Percentiles rank a stretch among this genome's conserved stretches.
Conservation (phyloP, 1,140 invertebrate species). For the Lepeophtheirus salmonis region DNA sequence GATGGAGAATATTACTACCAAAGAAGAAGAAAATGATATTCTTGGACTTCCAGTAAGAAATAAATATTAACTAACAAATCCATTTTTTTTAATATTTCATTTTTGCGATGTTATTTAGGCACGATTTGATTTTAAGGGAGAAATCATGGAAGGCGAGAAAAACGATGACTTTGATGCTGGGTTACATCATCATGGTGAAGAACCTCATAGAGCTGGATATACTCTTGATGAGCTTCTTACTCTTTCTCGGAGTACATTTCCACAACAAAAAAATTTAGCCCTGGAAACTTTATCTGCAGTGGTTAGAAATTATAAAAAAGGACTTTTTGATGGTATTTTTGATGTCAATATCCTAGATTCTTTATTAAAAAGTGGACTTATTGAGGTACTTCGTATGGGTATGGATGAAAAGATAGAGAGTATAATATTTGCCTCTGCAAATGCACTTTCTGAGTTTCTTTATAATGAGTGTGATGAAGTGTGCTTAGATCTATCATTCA, state of each 20-base stretch:
- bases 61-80: too few relatives aligned
- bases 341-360: conserved; percentile 33
- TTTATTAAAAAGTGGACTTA: conserved; percentile 40
- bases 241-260: conserved; percentile 41
- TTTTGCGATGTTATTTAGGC: conserved; percentile 50
- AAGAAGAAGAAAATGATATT: conserved; percentile 23
- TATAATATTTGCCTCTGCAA: conserved; percentile 47
- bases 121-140: conserved; percentile 39
- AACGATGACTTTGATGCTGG: conserved; percentile 40
- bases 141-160: conserved; percentile 27
- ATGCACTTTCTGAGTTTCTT: conserved; percentile 47
- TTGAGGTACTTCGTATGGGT: conserved; percentile 59
- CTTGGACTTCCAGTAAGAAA: conserved; percentile 20
- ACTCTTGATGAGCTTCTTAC: conserved; percentile 64
- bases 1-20: conserved; percentile 43
- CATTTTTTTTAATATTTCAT: too few relatives aligned
- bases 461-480: conserved; percentile 56
- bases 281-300: conserved; percentile 56
- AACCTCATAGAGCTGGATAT: conserved; percentile 71
- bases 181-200: conserved; percentile 75
- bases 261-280: conserved; percentile 58
- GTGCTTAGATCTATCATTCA: conserved; percentile 42
- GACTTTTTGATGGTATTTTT: conserved; percentile 42
- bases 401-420: conserved; percentile 58
- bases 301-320: conserved; percentile 41